Conservation (phyloP, 2,797 vertebrate genomes). For the Cottoperca gobio region DNA sequence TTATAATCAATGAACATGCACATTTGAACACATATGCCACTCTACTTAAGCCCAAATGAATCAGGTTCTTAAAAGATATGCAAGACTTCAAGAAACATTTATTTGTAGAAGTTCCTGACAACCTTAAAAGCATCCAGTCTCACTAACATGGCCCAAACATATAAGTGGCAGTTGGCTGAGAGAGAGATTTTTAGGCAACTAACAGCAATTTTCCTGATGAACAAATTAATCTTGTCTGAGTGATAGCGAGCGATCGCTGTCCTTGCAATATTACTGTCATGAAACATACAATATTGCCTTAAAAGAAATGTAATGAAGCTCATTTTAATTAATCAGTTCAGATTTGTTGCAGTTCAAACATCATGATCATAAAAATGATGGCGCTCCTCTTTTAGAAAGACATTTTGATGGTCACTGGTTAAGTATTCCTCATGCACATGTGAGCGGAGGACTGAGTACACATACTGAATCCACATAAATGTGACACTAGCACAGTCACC, state of each 20-base stretch:
- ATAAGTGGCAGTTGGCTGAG: conserved; percentile 26
- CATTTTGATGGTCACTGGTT: conserved; percentile 21
- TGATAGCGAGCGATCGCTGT: not conserved
- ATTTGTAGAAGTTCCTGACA: conserved; percentile 33
- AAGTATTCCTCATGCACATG: conserved; percentile 45
- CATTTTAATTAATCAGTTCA: not conserved
- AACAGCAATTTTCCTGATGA: too few species aligned
- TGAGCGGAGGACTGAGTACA: conserved; percentile 27
- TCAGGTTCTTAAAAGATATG: not conserved
- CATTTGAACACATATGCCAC: not conserved
- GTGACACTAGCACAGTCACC: conserved; percentile 15
- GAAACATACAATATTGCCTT: not conserved
- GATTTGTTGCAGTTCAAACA: not conserved
- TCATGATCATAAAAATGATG: not conserved
- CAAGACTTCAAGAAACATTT: too few species aligned
- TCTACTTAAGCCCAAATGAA: not conserved
- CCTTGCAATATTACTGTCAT: not conserved
- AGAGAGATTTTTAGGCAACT: conserved; percentile 14
- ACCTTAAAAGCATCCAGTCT: conserved; percentile 23
- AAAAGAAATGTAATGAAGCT: not conserved
- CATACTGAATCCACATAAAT: conserved; percentile 3
- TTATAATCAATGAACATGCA: not conserved
- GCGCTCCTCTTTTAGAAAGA: conserved; percentile 8
- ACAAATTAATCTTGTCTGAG: not conserved
- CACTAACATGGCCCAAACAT: conserved; percentile 22